These are phyloP conservation scores for Reticulitermes lucifugus DNA, from an alignment of 2,888 invertebrate species.

Conservation along the genomic window DNA sequence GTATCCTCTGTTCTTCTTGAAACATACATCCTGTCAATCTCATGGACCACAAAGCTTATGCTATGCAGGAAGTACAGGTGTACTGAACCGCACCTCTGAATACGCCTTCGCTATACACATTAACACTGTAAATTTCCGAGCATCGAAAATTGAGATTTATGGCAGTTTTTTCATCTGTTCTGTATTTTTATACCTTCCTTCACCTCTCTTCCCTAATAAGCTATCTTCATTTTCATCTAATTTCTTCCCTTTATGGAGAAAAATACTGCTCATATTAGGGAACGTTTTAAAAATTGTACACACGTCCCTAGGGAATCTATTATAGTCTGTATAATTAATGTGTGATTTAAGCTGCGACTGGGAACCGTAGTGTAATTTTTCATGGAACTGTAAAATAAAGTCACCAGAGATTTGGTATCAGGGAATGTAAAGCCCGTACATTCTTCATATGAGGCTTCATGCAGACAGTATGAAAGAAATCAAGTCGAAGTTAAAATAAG, in stretches of 20 bases:
- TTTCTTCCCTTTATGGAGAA: constrained; percentile 7
- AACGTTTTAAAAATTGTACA: background rate
- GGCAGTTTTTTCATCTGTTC: background rate
- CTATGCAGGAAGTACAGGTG: background rate
- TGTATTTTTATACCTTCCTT: background rate
- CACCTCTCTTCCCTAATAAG: constrained; percentile 6
- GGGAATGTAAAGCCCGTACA: background rate
- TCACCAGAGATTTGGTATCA: background rate
- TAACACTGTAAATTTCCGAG: background rate
- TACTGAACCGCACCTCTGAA: too few relatives aligned
- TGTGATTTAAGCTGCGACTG: constrained; percentile 7
- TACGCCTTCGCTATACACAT: background rate
- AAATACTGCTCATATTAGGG: background rate
- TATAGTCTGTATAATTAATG: constrained; percentile 13
- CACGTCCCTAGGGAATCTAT: background rate
- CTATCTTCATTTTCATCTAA: constrained; percentile 25
- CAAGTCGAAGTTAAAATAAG: too few relatives aligned
- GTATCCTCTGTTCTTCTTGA: background rate
- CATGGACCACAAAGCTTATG: background rate
- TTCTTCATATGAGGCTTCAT: too few relatives aligned
- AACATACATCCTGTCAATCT: background rate
- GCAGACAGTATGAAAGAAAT: too few relatives aligned
- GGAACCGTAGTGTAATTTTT: background rate
- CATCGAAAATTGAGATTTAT: constrained; percentile 19
- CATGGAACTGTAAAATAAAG: background rate